phyloP scores from a whole-genome alignment of 1,140 invertebrate genomes.

The Drosophila parabipectinata region DNA sequence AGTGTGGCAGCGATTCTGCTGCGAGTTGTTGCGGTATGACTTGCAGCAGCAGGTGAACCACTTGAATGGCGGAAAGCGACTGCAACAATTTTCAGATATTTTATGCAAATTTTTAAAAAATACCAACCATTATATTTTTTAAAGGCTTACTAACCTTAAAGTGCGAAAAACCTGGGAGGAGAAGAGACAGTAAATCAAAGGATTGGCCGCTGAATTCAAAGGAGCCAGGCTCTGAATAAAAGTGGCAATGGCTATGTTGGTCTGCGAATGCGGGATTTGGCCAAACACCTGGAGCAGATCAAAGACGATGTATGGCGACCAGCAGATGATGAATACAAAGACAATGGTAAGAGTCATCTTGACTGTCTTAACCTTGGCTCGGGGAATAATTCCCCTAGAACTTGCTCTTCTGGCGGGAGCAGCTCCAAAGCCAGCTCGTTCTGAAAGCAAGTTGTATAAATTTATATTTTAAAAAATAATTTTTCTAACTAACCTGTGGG shows the following conservation, averaged over 20 bases:
- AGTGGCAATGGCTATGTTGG: constrained; percentile 92
- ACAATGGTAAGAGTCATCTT: constrained; percentile 99
- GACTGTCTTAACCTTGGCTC: constrained; percentile 98
- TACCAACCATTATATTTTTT: too few relatives aligned
- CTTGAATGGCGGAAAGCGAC: constrained; percentile 84
- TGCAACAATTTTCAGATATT: constrained; percentile 50
- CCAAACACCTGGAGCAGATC: constrained; percentile 96
- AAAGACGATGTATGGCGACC: constrained; percentile 98
- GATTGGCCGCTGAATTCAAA: constrained; percentile 97
- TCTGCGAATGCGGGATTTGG: constrained; percentile 91
- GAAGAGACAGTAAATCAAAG: constrained; percentile 97
- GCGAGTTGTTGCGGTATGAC: constrained; percentile 74
- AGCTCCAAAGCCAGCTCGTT: constrained; percentile 84
- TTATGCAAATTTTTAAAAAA: not conserved
- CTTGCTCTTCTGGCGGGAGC: constrained; percentile 88
- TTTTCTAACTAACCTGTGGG: constrained; percentile 74
- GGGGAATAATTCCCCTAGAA: constrained; percentile 94
- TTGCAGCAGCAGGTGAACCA: constrained; percentile 84
- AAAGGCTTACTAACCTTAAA: constrained; percentile 88
- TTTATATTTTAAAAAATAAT: not conserved
- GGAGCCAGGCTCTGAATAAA: constrained; percentile 97
- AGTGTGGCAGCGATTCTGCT: constrained; percentile 72
- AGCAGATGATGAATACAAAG: constrained; percentile 97
- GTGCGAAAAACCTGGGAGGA: constrained; percentile 94
- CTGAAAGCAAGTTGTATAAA: constrained; percentile 11